phyloP scores from a whole-genome alignment of 2,113 vertebrate species.

The Rhizomys pruinosus region DNA sequence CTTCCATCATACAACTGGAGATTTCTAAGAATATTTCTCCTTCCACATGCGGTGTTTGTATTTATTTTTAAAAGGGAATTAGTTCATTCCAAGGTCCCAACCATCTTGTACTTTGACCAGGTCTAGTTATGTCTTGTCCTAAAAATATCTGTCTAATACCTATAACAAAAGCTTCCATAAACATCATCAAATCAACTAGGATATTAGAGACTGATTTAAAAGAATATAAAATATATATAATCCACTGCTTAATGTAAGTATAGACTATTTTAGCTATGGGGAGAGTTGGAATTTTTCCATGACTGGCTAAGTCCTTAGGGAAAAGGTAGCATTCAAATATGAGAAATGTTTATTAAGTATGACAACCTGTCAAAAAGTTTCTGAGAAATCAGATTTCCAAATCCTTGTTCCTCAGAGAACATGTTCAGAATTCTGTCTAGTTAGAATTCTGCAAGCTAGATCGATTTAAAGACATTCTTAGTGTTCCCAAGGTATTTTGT shows the following conservation, averaged over 20 bases:
- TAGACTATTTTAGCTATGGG: slow-evolving; percentile 1
- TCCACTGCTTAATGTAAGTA: slow-evolving; percentile 2
- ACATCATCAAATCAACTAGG: slow-evolving; percentile 10
- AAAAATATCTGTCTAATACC: background rate
- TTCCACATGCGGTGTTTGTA: slow-evolving; percentile 1
- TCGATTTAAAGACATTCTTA: background rate
- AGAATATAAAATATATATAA: background rate
- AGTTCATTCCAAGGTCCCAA: background rate
- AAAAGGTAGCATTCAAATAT: slow-evolving; percentile 22
- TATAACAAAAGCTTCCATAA: slow-evolving; percentile 6
- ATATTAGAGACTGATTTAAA: slow-evolving; percentile 1
- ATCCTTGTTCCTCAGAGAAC: slow-evolving; percentile 37
- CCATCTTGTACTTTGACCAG: background rate
- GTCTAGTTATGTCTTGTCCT: background rate
- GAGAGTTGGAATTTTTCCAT: slow-evolving; percentile 27
- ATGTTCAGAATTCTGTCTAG: slow-evolving; percentile 55
- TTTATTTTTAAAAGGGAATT: background rate
- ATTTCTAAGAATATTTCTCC: background rate
- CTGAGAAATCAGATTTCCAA: slow-evolving; percentile 51
- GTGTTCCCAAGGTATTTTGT: background rate
- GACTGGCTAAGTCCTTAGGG: slow-evolving; percentile 17
- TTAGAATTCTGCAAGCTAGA: slow-evolving; percentile 12
- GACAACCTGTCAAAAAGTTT: slow-evolving; percentile 62
- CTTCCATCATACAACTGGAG: background rate
- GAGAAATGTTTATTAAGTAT: slow-evolving; percentile 52